Evolutionary conservation across 2,113 vertebrate species (phyloP).

Genomic region (Cyanoderma ruficeps): DNA sequence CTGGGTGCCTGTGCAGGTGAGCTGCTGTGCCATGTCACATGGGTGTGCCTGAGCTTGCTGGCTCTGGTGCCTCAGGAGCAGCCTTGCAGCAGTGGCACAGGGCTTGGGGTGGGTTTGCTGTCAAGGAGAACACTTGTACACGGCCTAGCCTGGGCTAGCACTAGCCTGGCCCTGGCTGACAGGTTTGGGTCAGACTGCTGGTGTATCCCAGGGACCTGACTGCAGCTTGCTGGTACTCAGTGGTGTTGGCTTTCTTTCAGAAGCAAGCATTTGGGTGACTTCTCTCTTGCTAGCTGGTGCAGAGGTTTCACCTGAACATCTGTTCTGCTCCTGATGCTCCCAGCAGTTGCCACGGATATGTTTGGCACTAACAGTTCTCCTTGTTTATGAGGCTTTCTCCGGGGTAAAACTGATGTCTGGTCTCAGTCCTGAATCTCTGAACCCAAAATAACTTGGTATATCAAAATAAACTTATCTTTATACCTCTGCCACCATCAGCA

Average conservation of each 20-base stretch:
- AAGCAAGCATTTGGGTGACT: neutral
- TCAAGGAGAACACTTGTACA: neutral
- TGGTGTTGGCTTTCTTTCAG: neutral
- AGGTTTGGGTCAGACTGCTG: neutral
- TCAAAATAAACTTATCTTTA: neutral
- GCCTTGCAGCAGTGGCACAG: neutral
- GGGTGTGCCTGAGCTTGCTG: neutral
- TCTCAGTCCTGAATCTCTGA: neutral
- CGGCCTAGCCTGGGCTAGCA: neutral
- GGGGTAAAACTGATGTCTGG: neutral
- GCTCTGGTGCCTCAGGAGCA: neutral
- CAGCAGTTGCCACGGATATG: neutral
- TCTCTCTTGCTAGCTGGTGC: neutral
- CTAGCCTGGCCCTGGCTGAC: neutral
- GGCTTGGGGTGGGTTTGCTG: neutral
- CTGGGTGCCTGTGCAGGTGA: neutral
- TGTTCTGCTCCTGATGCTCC: neutral
- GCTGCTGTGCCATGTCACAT: rapidly evolving
- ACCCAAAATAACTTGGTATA: neutral
- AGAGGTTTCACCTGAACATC: neutral
- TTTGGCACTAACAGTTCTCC: neutral
- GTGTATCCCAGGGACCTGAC: neutral
- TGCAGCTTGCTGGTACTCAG: neutral
- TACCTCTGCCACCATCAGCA: neutral
- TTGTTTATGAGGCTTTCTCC: neutral